These are phyloP conservation scores for Drosophila hamatofila DNA, from an alignment of 2,888 invertebrate species.

Conservation along the genomic window DNA sequence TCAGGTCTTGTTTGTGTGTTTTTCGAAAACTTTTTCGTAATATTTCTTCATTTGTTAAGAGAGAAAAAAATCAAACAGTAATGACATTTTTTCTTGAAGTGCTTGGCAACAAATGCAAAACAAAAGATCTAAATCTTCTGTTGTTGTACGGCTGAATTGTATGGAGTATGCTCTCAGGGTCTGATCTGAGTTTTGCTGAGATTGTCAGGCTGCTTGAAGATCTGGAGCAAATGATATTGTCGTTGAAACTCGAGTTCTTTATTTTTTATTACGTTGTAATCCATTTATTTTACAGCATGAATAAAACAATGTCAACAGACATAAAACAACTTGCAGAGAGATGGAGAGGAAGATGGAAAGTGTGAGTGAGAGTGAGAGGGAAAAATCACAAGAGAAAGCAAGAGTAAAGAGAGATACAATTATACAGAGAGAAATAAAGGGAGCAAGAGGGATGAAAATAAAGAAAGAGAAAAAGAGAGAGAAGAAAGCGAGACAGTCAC, in stretches of 20 bases:
- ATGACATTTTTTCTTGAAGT: conserved; percentile 5
- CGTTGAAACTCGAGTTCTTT: neutral
- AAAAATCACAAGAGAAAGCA: neutral
- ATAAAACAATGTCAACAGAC: neutral
- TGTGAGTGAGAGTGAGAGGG: neutral
- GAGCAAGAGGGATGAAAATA: neutral
- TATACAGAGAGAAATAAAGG: neutral
- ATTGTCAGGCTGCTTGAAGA: conserved; percentile 30
- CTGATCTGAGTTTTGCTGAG: conserved; percentile 20
- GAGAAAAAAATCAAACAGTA: neutral
- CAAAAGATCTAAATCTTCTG: neutral
- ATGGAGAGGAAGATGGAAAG: neutral
- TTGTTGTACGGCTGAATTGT: neutral
- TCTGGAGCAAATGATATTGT: conserved; percentile 52
- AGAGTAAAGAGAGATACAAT: neutral
- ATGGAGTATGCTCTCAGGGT: conserved; percentile 24
- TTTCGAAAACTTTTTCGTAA: neutral
- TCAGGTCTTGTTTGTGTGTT: conserved; percentile 2
- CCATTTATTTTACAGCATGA: neutral
- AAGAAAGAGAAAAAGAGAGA: neutral
- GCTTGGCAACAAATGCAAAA: conserved; percentile 32
- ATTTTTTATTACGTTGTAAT: neutral
- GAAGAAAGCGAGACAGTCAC: neutral
- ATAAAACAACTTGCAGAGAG: neutral
- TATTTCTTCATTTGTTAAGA: neutral